Evolutionary conservation across 2,113 vertebrate species (phyloP), one percentile per base, ranked within the genome.

Genomic region (Ellobius talpinus): DNA sequence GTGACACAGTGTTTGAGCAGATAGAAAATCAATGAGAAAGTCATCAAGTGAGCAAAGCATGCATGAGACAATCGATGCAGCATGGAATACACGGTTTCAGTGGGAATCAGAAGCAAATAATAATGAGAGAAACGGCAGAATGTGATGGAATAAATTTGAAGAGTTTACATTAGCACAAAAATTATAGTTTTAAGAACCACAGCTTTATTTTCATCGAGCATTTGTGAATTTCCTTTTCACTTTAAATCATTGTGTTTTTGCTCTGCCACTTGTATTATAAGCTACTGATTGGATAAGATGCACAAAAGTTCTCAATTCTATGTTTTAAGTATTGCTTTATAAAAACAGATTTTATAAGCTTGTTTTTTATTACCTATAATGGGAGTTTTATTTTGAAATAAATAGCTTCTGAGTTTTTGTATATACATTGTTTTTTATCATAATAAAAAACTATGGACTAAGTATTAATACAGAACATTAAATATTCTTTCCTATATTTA

Each of bases 91-190:
- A 87, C 10, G 63, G 50, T 91, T 96, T 90, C 91, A 77, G 63
- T 81, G 66, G 89, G 91, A 97, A 97, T 68, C 63, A 68, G 63
- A 87, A 68, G 26, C 19, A 86, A 76, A 89, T 88, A 66, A 91
- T 72, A 78, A 77, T 21, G 36, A 74, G 94, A 76, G 29, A 77
- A 68, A 89, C 0, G 42, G 5, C 7, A 65, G 36, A 58, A 94
- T 66, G 31, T 79, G 31, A 87, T 42, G 31, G 39, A 52, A 95
- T 87, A 89, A 16, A 55, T 87, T 78, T 55, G 1, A 84, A 24
- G 29, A 87, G 55, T 94, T 94, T 72, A n/a, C 52, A 13, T 82
- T 81, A 77, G 92, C 52, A 63, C 5, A 24, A 65, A 94, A 77
- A 23, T 81, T 10, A 42, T 86, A 81, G 33, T 89, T 92, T 92